A percentile compares a stretch with the other conserved stretches of the same genome.
phyloP scores from a whole-genome alignment of 2,797 vertebrate species.

The Pseudomugil gertrudae region DNA sequence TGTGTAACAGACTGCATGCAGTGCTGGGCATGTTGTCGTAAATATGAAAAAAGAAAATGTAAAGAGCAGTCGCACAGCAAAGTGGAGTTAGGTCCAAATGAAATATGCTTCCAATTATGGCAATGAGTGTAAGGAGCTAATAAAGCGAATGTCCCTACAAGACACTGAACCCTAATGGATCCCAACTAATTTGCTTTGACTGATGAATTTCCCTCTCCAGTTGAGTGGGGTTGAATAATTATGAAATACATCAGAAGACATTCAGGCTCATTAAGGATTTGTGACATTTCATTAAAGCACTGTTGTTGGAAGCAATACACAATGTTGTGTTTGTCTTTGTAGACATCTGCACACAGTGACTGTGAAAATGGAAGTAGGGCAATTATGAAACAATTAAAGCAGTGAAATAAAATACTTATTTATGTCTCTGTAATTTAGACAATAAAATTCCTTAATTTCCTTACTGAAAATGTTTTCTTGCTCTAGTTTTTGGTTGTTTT shows the following conservation, averaged over 20 bases:
- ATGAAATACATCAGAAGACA: conserved; percentile 93
- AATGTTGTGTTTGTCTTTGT: conserved; percentile 81
- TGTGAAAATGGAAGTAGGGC: conserved; percentile 63
- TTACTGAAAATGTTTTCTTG: conserved; percentile 35
- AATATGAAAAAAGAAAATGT: conserved; percentile 84
- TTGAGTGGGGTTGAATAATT: conserved; percentile 94
- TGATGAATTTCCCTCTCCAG: conserved; percentile 92
- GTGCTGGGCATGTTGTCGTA: conserved; percentile 82
- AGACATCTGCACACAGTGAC: conserved; percentile 63
- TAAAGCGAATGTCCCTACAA: conserved; percentile 97
- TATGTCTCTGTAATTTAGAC: conserved; percentile 60
- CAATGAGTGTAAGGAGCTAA: conserved; percentile 98
- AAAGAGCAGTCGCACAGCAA: conserved; percentile 90
- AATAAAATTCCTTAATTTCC: conserved; percentile 49
- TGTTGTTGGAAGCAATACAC: conserved; percentile 83
- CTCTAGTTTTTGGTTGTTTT: conserved; percentile 36
- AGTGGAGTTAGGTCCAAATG: conserved; percentile 90
- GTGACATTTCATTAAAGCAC: conserved; percentile 84
- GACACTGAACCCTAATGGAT: conserved; percentile 96
- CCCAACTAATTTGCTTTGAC: conserved; percentile 97
- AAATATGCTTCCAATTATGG: conserved; percentile 99
- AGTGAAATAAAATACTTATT: conserved; percentile 65
- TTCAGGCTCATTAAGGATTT: conserved; percentile 89
- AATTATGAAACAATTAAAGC: conserved; percentile 77
- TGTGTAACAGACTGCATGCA: conserved; percentile 19